Percentiles rank a stretch among this genome's conserved stretches.
Evolutionary conservation across 2,888 invertebrate species (phyloP).

Genomic region (Meganola albula): DNA sequence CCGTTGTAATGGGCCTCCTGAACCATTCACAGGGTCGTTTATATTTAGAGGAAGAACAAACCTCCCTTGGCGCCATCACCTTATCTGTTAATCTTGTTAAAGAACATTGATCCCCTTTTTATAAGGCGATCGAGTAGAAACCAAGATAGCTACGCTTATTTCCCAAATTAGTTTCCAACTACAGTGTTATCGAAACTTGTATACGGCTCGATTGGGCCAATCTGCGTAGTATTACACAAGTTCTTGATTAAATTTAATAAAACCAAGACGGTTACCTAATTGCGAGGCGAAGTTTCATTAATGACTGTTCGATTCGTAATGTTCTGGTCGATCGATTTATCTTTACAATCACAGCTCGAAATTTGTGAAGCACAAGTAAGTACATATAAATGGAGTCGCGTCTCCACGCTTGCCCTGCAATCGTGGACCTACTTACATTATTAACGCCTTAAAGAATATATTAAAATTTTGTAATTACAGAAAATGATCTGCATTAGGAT

Average conservation of each 20-base stretch:
- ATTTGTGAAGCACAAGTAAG: too few species aligned
- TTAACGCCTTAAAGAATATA: too few species aligned
- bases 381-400: too few species aligned
- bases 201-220: conserved; percentile 71
- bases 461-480: too few species aligned
- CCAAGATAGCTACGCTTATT: conserved; percentile 67
- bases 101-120: conserved; percentile 63
- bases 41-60: conserved; percentile 26
- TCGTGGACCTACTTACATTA: too few species aligned
- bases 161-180: conserved; percentile 74
- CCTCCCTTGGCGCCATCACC: conserved; percentile 24
- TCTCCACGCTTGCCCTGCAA: too few species aligned
- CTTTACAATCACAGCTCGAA: too few species aligned
- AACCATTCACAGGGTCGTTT: conserved; percentile 19
- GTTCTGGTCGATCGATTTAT: conserved; percentile 53
- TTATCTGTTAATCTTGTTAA: conserved; percentile 52
- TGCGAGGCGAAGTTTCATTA: conserved; percentile 71
- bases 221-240: conserved; percentile 76
- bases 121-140: conserved; percentile 61
- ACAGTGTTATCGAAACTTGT: conserved; percentile 74
- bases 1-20: conserved; percentile 12
- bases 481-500: too few species aligned
- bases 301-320: conserved; percentile 71
- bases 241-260: conserved; percentile 79
- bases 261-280: conserved; percentile 75